Evolutionary conservation across 2,113 vertebrate species (phyloP).

Genomic region (Sus scrofa): T2T-Sscrofa CM000826.6:133995501-133996000

Average conservation of each 20-base stretch:
- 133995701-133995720: slow-evolving; percentile 1
- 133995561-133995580: slow-evolving; percentile 92
- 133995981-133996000: background rate
- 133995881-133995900: slow-evolving; percentile 26
- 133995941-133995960: background rate
- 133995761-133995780: background rate
- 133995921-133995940: slow-evolving; percentile 5
- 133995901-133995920: background rate
- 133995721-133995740: slow-evolving; percentile 24
- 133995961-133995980: background rate
- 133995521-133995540: background rate
- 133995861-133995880: slow-evolving; percentile 39
- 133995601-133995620: slow-evolving; percentile 89
- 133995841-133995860: background rate
- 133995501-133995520: slow-evolving; percentile 47
- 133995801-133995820: slow-evolving; percentile 2
- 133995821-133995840: background rate
- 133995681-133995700: slow-evolving; percentile 72
- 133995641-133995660: slow-evolving; percentile 92
- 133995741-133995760: background rate
- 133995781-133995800: background rate
- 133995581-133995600: slow-evolving; percentile 90
- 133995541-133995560: slow-evolving; percentile 88
- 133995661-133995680: slow-evolving; percentile 94
- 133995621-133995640: slow-evolving; percentile 94